These are phyloP conservation scores for Cyprinodon brontotheroides DNA, from an alignment of 2,113 vertebrate genomes.

Conservation along the genomic window DNA sequence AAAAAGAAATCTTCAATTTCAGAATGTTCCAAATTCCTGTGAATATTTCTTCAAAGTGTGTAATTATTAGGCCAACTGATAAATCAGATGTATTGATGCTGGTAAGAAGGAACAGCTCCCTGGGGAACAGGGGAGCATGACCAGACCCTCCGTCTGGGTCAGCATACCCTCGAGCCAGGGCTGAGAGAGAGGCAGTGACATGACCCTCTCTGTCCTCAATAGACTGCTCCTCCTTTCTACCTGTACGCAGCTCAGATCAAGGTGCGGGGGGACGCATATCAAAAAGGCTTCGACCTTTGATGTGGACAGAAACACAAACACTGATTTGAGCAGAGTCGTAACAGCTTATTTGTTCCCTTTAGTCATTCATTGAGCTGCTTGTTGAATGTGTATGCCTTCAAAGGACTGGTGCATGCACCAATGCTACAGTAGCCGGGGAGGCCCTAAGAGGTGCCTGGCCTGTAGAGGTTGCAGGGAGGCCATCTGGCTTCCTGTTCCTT, in stretches of 20 bases:
- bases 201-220: conserved; percentile 69
- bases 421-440: conserved; percentile 79
- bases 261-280: conserved; percentile 82
- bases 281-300: conserved; percentile 82
- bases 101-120: conserved; percentile 61
- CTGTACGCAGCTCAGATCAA: conserved; percentile 77
- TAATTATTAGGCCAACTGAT: conserved; percentile 57
- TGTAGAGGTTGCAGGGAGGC: conserved; percentile 62
- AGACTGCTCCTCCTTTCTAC: conserved; percentile 79
- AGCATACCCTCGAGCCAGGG: conserved; percentile 73
- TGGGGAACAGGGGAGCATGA: conserved; percentile 70
- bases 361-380: conserved; percentile 82
- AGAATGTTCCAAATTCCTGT: conserved; percentile 4
- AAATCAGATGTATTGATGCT: conserved; percentile 56
- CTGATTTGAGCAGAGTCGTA: conserved; percentile 81
- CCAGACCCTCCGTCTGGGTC: conserved; percentile 75
- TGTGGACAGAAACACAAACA: conserved; percentile 84
- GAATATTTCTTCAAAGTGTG: conserved; percentile 41
- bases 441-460: conserved; percentile 67
- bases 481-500: conserved; percentile 83
- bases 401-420: conserved; percentile 70
- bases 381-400: conserved; percentile 83
- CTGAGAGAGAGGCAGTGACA: conserved; percentile 62
- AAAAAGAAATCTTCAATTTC: background rate
- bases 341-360: conserved; percentile 86